These are phyloP conservation scores for Taurulus bubalis DNA, from an alignment of 2,113 vertebrate species.

Conservation along the genomic window DNA sequence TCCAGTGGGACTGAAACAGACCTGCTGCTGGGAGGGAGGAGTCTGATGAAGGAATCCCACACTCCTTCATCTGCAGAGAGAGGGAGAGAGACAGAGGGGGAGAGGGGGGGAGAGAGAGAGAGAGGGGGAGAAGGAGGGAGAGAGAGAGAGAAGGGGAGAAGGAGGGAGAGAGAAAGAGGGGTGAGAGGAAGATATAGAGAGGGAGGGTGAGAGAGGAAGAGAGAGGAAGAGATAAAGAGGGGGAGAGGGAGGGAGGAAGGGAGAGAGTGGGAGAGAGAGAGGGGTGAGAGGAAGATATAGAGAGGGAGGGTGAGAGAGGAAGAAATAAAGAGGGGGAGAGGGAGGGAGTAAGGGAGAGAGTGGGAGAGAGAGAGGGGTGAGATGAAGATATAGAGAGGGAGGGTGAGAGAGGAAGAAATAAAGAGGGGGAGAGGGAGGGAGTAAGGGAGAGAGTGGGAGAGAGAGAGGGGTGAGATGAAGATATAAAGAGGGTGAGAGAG, in stretches of 20 bases:
- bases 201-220: not conserved
- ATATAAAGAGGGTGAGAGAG: not conserved
- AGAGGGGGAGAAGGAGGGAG: not conserved
- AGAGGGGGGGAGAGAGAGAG: not conserved
- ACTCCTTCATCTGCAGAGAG: conserved; percentile 90
- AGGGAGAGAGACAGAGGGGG: not conserved
- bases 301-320: conserved; percentile 17
- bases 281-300: no score
- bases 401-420: not conserved
- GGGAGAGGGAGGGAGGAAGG: no score
- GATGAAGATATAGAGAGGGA: no score
- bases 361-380: not conserved
- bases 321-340: not conserved
- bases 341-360: no score
- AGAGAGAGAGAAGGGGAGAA: not conserved
- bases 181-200: not conserved
- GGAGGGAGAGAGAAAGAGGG: not conserved
- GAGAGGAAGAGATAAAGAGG: not conserved
- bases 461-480: no score
- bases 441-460: not conserved
- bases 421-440: no score
- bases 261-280: not conserved
- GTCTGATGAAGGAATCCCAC: conserved; percentile 94
- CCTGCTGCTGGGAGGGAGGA: conserved; percentile 87
- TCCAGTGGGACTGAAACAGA: conserved; percentile 90